These are phyloP conservation scores for Drymodes brunneopygia DNA, from an alignment of 2,113 vertebrate species.

Conservation along the genomic window DNA sequence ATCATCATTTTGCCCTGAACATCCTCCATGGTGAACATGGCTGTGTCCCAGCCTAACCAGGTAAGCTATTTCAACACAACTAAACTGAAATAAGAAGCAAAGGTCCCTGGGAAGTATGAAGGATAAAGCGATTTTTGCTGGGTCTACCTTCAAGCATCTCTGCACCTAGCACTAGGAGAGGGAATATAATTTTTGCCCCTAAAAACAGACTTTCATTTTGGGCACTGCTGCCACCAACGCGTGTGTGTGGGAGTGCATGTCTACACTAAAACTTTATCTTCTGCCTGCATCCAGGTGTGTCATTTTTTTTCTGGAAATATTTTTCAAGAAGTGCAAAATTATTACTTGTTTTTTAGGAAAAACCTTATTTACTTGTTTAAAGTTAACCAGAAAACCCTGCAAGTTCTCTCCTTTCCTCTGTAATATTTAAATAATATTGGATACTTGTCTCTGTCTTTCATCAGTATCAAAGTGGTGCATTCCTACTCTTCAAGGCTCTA, in stretches of 20 bases:
- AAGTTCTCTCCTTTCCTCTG: neutral
- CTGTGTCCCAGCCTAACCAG: neutral
- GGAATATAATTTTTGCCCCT: neutral
- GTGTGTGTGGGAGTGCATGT: fast-evolving
- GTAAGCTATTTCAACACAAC: neutral
- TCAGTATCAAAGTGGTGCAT: neutral
- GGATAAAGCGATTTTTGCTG: neutral
- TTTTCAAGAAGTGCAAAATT: neutral
- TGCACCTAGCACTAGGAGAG: neutral
- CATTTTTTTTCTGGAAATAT: neutral
- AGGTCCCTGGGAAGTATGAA: neutral
- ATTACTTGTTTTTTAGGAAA: neutral
- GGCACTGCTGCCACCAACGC: neutral
- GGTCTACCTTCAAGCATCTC: neutral
- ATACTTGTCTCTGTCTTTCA: neutral
- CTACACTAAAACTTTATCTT: neutral
- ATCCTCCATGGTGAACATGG: neutral
- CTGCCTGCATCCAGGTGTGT: neutral
- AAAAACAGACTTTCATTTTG: neutral
- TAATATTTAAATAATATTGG: neutral
- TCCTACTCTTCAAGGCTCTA: neutral
- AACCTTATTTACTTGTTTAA: neutral
- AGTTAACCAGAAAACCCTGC: neutral
- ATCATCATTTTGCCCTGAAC: neutral
- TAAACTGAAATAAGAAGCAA: neutral